These are phyloP conservation scores for Mugil cephalus DNA, from an alignment of 2,113 vertebrate genomes.

Conservation along the genomic window DNA sequence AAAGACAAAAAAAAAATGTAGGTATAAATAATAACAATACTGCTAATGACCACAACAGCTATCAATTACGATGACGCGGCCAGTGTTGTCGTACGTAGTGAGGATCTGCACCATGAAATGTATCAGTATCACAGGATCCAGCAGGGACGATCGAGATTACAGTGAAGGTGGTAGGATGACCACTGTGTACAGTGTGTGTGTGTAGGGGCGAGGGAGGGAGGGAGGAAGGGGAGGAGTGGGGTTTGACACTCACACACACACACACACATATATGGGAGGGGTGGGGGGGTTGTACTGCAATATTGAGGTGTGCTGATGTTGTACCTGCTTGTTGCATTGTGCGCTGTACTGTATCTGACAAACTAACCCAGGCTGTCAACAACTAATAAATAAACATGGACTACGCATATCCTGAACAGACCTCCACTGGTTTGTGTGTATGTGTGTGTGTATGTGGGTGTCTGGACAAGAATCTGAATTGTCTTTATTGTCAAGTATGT, in stretches of 20 bases:
- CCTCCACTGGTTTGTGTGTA: not conserved
- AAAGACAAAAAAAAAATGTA: constrained; percentile 40
- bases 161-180: too few relatives aligned
- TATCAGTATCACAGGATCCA: constrained; percentile 35
- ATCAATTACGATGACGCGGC: constrained; percentile 23
- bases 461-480: too few relatives aligned
- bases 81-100: not conserved
- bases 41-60: constrained; percentile 33
- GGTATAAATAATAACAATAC: constrained; percentile 50
- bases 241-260: too few relatives aligned
- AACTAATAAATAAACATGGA: constrained; percentile 77
- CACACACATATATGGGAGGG: not conserved
- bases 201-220: too few relatives aligned
- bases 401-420: constrained; percentile 59
- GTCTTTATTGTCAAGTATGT: too few relatives aligned
- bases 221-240: not conserved
- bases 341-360: constrained; percentile 77
- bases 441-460: constrained; percentile 1
- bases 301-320: constrained; percentile 69
- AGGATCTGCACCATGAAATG: not conserved
- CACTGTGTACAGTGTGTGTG: too few relatives aligned
- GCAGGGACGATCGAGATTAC: constrained; percentile 10
- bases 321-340: constrained; percentile 81
- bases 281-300: constrained; percentile 28
- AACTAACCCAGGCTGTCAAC: constrained; percentile 73